Base-by-base conservation (phyloP, 53 echinoderm and acorn worm species). In the Actinopyga echinites region DNA sequence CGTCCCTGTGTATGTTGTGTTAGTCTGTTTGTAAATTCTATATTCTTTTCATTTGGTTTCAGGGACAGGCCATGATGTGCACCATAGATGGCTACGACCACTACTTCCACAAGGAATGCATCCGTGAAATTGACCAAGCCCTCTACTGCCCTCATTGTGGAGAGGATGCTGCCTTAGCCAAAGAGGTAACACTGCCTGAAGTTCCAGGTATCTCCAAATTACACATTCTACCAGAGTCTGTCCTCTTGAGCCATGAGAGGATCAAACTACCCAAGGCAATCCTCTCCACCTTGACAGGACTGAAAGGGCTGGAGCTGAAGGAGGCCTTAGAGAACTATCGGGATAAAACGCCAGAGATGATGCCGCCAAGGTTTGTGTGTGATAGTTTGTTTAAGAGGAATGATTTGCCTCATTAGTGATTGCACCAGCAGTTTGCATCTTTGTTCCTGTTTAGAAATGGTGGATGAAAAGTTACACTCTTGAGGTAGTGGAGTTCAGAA, bases 61-160 rank as follows among this genome's bases (percentile, higher is more conserved):
- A 96, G 99, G 99, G 99, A 52, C 38, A 65, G 31, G 82, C 94
- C 28, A 88, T 93, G 86, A 85, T 92, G 28, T 99, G 99, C 53
- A 87, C 89, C 6, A 75, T 90, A 10, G 94, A 99, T 38, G 69
- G 89, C 43, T 67, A 82, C 8, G 90, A 92, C 31, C 99, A 99
- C 62, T 87, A 92, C 54, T 99, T 99, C 83, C 99, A 99, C 89
- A 90, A 89, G 34, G 94, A 92, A n/a, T 99, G 99, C 77, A 99
- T 99, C 83, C 71, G 82, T 6, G 94, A 94, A 79, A 91, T 99
- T 11, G 91, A 91, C 12, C 88, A 92, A 71, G 87, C 91, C 85
- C 92, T 99, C 28, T 99, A 94, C 88, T 99, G 99, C 59, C 99
- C 99, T 28, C 99, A 99, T 86, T 99, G 99, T 44, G 99, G 99